Percentiles rank a stretch among this genome's conserved stretches.
Conservation (phyloP, 2,797 vertebrate species). For the Eurystomus glaucurus region DNA sequence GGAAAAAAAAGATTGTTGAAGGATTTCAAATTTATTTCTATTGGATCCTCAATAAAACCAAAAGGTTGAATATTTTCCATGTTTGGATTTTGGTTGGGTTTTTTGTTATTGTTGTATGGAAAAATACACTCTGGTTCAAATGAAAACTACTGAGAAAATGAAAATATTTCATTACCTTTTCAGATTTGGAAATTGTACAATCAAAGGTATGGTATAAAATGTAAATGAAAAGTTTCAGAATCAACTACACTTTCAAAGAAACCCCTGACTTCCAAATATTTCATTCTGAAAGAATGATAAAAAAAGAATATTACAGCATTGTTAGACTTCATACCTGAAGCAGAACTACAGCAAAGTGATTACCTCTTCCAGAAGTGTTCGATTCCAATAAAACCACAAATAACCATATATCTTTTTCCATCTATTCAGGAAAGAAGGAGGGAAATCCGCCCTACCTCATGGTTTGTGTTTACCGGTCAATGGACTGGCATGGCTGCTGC, state of each 20-base stretch:
- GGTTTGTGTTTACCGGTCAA: not conserved
- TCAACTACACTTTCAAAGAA: not conserved
- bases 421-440: not conserved
- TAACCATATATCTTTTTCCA: not conserved
- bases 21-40: constrained; percentile 1
- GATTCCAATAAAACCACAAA: not conserved
- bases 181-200: not conserved
- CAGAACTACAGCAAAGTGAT: not conserved
- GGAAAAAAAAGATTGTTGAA: not conserved
- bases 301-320: not conserved
- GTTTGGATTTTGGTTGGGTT: not conserved
- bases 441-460: not conserved
- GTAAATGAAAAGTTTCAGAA: not conserved
- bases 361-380: not conserved
- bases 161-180: not conserved
- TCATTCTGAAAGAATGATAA: not conserved
- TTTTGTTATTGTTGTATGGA: not conserved
- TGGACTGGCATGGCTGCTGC: not conserved
- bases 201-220: not conserved
- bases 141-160: not conserved
- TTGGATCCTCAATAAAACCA: not conserved
- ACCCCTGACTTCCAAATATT: not conserved
- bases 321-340: not conserved
- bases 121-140: not conserved
- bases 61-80: not conserved